These are phyloP conservation scores for Anguilla megastoma DNA, from an alignment of 2,797 vertebrate species.

Conservation along the genomic window DNA sequence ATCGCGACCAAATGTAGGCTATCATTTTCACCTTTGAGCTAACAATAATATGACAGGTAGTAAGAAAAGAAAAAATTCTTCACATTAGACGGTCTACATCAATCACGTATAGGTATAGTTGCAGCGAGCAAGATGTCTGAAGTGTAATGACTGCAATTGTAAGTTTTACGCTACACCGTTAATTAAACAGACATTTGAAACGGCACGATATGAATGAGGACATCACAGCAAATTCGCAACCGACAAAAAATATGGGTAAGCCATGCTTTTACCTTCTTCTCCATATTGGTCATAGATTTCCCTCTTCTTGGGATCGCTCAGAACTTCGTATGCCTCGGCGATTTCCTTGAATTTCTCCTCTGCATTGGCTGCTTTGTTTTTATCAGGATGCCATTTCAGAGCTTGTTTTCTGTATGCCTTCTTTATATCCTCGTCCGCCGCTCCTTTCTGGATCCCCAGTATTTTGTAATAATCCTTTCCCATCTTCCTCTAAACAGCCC, in stretches of 20 bases:
- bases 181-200: neutral
- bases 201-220: neutral
- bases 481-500: conserved; percentile 66
- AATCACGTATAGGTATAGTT: neutral
- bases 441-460: conserved; percentile 91
- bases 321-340: conserved; percentile 96
- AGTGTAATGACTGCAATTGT: neutral
- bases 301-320: conserved; percentile 97
- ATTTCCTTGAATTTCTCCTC: conserved; percentile 99
- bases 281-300: conserved; percentile 98
- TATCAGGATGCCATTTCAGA: conserved; percentile 98
- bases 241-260: neutral
- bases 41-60: neutral
- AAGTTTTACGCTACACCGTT: neutral
- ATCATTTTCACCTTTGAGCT: neutral
- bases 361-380: conserved; percentile 94
- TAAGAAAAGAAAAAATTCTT: neutral
- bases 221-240: neutral
- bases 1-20: neutral
- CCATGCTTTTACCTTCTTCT: conserved; percentile 84
- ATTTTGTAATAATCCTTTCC: conserved; percentile 98
- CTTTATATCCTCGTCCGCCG: conserved; percentile 94
- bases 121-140: neutral
- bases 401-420: conserved; percentile 98
- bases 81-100: neutral